These are phyloP conservation scores for Melinaea marsaeus DNA, from an alignment of 2,888 invertebrate species.

Conservation along the genomic window DNA sequence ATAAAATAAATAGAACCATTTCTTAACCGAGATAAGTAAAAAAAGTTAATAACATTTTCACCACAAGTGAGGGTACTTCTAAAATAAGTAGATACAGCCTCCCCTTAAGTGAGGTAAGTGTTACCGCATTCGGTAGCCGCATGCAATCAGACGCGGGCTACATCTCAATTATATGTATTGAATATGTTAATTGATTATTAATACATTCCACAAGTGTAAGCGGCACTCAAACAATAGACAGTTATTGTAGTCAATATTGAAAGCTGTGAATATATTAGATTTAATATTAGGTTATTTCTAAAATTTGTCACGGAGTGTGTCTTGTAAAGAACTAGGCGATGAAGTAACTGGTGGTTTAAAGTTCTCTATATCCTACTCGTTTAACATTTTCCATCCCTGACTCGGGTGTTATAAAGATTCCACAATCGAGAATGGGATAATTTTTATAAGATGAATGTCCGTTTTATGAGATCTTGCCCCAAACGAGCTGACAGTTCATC, in stretches of 20 bases:
- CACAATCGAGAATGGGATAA: no score
- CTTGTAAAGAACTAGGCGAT: no score
- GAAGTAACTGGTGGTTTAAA: no score
- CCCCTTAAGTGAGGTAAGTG: slow-evolving; percentile 5
- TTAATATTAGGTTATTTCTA: background rate
- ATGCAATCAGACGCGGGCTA: slow-evolving; percentile 3
- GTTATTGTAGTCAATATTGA: background rate
- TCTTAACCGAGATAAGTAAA: background rate
- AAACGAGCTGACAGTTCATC: no score
- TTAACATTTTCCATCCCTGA: no score
- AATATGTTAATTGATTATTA: slow-evolving; percentile 9
- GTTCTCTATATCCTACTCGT: no score
- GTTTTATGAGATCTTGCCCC: no score
- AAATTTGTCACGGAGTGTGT: no score
- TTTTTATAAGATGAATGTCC: no score
- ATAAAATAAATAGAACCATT: no score
- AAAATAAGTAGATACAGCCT: background rate
- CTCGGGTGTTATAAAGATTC: no score
- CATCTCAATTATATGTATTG: background rate
- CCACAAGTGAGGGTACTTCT: background rate
- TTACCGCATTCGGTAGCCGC: slow-evolving; percentile 4
- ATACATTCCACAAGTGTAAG: background rate
- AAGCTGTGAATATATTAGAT: background rate
- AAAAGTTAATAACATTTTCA: background rate
- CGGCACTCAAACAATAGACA: slow-evolving; percentile 1